A percentile compares a stretch with the other conserved stretches of the same genome.
phyloP scores from a whole-genome alignment of 2,113 vertebrate genomes.

The Eidolon helvum region DNA sequence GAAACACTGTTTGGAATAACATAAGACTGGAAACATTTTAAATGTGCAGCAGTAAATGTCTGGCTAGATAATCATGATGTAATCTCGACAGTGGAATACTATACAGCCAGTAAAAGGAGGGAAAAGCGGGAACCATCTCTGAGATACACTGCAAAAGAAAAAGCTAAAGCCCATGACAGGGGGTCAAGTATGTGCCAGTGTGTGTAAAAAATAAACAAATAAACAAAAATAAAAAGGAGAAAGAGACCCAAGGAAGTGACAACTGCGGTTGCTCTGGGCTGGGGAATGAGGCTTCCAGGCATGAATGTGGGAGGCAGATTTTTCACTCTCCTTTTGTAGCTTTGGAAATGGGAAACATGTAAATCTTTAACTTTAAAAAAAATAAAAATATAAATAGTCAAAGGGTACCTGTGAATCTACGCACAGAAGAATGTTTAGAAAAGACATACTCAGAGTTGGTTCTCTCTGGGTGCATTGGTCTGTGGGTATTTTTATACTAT shows the following conservation, averaged over 20 bases:
- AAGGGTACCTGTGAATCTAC: neutral
- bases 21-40: neutral
- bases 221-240: neutral
- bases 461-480: neutral
- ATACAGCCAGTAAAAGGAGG: neutral
- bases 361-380: neutral
- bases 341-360: neutral
- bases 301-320: neutral
- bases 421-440: neutral
- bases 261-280: rapidly evolving
- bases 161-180: neutral
- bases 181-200: rapidly evolving
- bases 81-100: neutral
- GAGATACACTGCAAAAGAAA: neutral
- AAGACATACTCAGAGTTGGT: neutral
- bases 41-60: neutral
- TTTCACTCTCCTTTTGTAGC: neutral
- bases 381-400: neutral
- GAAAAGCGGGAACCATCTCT: too few relatives aligned
- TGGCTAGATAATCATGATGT: neutral
- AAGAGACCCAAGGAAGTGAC: neutral
- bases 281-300: neutral
- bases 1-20: neutral
- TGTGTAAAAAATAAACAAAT: too few relatives aligned
- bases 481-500: neutral